Percentiles rank a stretch among this genome's conserved stretches.
Conservation (phyloP, 37 sponge, comb jelly and placozoan genomes). For the Corticium candelabrum region DNA sequence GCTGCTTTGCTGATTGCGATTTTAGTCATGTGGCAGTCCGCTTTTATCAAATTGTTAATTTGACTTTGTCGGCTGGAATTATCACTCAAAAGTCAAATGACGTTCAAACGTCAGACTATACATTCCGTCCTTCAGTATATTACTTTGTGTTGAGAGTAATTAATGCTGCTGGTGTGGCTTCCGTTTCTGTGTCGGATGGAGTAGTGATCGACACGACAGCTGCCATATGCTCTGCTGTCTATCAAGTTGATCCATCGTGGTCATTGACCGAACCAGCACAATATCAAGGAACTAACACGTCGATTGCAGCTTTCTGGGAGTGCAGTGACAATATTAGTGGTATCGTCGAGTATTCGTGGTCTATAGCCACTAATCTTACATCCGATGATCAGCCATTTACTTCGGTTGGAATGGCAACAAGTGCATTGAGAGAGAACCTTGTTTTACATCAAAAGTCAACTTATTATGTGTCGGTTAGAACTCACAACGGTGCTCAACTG, state of each 20-base stretch:
- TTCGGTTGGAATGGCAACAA: not conserved
- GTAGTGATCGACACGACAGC: slow-evolving; percentile 60
- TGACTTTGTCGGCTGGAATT: not conserved
- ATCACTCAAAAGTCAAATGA: not conserved
- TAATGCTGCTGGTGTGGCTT: slow-evolving; percentile 44
- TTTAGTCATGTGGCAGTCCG: not conserved
- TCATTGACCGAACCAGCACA: slow-evolving; percentile 16
- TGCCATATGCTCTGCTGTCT: slow-evolving; percentile 23
- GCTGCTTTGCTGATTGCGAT: not conserved
- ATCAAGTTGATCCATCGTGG: slow-evolving; percentile 57
- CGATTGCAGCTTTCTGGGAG: slow-evolving; percentile 51
- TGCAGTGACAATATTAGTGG: slow-evolving; percentile 40
- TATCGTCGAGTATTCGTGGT: not conserved
- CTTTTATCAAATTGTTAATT: not conserved
- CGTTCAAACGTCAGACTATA: not conserved
- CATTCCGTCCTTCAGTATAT: slow-evolving; percentile 38
- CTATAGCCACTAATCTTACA: not conserved
- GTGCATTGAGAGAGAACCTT: not conserved
- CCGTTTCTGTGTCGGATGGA: slow-evolving; percentile 38
- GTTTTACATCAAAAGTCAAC: not conserved
- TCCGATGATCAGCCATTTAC: not conserved
- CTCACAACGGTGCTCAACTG: not conserved
- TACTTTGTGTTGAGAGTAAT: slow-evolving; percentile 50
- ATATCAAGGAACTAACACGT: slow-evolving; percentile 60
- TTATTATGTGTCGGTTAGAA: not conserved